A percentile compares a stretch with the other conserved stretches of the same genome.
These are phyloP conservation scores for Glaucopsyche alexis DNA, from an alignment of 2,888 invertebrate genomes.

Conservation along the genomic window DNA sequence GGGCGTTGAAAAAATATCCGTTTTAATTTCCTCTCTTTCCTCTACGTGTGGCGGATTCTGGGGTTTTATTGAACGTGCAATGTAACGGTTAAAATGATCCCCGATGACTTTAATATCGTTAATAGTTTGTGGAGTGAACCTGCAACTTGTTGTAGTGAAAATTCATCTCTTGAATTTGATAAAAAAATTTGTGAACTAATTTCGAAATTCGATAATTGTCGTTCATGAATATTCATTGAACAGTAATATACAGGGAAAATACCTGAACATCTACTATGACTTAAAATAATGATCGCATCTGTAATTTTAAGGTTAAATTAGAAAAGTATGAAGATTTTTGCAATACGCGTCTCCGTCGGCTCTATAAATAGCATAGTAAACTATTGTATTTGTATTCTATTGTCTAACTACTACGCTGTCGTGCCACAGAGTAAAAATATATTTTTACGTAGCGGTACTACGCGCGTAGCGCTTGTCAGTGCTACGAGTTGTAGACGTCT, in stretches of 20 bases:
- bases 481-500: background rate
- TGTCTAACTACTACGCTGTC: background rate
- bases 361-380: background rate
- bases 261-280: no score
- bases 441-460: no score
- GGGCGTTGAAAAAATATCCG: slow-evolving; percentile 45
- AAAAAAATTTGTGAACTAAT: background rate
- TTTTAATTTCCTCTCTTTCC: slow-evolving; percentile 48
- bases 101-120: slow-evolving; percentile 27
- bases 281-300: no score
- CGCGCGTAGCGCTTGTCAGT: background rate
- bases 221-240: no score
- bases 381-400: background rate
- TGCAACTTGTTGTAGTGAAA: background rate
- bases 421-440: no score
- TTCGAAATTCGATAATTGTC: background rate
- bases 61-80: slow-evolving; percentile 38
- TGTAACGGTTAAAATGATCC: slow-evolving; percentile 29
- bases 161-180: background rate
- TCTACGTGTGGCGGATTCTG: slow-evolving; percentile 37
- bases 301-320: background rate
- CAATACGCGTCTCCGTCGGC: background rate
- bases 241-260: no score
- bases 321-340: background rate
- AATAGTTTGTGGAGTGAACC: slow-evolving; percentile 23